Base-by-base conservation (phyloP, 2,888 invertebrate species). In the Torymus tubicola region DNA sequence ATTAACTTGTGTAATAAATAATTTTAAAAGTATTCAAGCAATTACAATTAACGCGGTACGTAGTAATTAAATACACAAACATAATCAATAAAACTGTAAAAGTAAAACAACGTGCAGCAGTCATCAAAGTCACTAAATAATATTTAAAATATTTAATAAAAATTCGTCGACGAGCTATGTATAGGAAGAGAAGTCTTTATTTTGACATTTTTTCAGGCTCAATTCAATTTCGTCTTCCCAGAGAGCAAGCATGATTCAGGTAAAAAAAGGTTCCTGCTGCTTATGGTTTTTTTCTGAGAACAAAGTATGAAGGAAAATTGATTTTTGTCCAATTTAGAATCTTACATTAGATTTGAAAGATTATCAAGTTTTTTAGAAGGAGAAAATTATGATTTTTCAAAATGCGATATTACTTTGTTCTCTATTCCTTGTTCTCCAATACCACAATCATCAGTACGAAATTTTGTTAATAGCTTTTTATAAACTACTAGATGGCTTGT, bases 161-260 rank as follows among this genome's bases (percentile, higher is more conserved):
- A 58, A 65, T 21, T 18, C 64, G 14, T 8, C 21, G 42, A 31
- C 16, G 67, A 42, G 42, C 5, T 67, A 21, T 18, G 21, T 57
- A 71, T 21, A 24, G 18, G 60, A 21, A 75, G 16, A 65, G 53
- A 80, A 86, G 84, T 87, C 85, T 87, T 83, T 87, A 87, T 86
- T 87, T 87, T 86, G 85, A 87, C 87, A 84, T 86, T 89, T 90
- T 90, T 90, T 90, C 89, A 90, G 89, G 89, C 89, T 87, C 90
- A 89, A 88, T 89, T 89, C 87, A 89, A 87, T 89, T 89, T 88
- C 87, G 88, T 89, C 88, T 89, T 87, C 88, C 88, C 88, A 85
- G 89, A 90, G 87, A 86, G 87, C 89, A 90, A 89, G 86, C 86
- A 88, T 86, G 89, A 90, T 88, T 88, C 89, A 90, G 90, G 89